A percentile compares a stretch with the other conserved stretches of the same genome.
These are phyloP conservation scores for Hipparchia sbordonii DNA, from an alignment of 2,888 invertebrate species.

Conservation along the genomic window DNA sequence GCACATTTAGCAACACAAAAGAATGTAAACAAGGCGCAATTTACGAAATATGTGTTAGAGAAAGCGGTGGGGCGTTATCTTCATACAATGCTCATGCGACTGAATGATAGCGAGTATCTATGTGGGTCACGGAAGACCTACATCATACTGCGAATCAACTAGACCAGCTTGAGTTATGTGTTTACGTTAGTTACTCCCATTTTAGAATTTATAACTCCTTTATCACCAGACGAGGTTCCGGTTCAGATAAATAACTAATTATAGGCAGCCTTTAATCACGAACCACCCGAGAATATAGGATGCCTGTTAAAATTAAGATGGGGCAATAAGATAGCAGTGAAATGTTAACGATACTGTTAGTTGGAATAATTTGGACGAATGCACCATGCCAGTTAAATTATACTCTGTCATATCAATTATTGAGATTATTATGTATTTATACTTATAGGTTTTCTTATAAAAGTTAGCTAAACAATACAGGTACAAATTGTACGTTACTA, in stretches of 20 bases:
- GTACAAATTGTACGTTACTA: neutral
- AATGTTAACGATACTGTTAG: too few species aligned
- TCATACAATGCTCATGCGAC: slow-evolving; percentile 45
- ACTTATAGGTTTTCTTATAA: too few species aligned
- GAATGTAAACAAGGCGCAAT: slow-evolving; percentile 9
- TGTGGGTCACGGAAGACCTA: slow-evolving; percentile 65
- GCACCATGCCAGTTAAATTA: too few species aligned
- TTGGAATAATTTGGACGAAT: too few species aligned
- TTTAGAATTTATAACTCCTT: slow-evolving; percentile 21
- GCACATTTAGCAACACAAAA: neutral
- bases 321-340: too few species aligned
- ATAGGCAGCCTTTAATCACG: neutral
- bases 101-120: slow-evolving; percentile 72
- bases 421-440: too few species aligned
- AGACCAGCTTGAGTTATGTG: slow-evolving; percentile 23
- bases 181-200: slow-evolving; percentile 16
- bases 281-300: neutral
- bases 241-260: slow-evolving; percentile 19
- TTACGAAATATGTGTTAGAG: slow-evolving; percentile 55
- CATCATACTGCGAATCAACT: slow-evolving; percentile 38
- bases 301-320: neutral
- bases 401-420: too few species aligned
- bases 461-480: neutral
- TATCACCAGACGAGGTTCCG: slow-evolving; percentile 22
- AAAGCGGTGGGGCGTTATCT: slow-evolving; percentile 65